These are phyloP conservation scores for Tachina fera DNA, from an alignment of 2,888 invertebrate genomes.

Conservation along the genomic window DNA sequence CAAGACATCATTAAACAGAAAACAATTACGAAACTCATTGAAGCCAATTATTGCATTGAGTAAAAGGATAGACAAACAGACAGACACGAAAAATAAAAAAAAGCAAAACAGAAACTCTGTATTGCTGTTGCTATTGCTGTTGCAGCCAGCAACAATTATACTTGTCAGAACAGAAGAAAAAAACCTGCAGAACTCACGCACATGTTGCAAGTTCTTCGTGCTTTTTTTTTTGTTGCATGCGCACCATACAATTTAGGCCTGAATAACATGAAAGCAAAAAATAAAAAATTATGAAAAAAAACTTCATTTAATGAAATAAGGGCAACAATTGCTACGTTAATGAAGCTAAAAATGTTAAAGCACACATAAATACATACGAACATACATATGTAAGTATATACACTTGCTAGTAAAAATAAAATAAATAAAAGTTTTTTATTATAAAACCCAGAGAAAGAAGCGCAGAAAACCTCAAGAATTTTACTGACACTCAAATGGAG, in stretches of 20 bases:
- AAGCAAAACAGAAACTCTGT: slow-evolving; percentile 29
- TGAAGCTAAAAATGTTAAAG: slow-evolving; percentile 73
- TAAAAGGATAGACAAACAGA: slow-evolving; percentile 72
- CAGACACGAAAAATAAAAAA: slow-evolving; percentile 16
- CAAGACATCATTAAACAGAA: slow-evolving; percentile 73
- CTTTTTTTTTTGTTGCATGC: slow-evolving; percentile 10
- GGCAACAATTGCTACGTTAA: slow-evolving; percentile 72
- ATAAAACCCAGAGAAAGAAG: slow-evolving; percentile 16
- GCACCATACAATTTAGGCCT: slow-evolving; percentile 60
- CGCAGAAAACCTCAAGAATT: slow-evolving; percentile 50
- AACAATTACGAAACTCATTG: slow-evolving; percentile 82
- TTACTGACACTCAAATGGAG: slow-evolving; percentile 65
- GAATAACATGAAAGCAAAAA: slow-evolving; percentile 60
- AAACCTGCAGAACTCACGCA: slow-evolving; percentile 66
- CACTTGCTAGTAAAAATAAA: slow-evolving; percentile 12
- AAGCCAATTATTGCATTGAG: slow-evolving; percentile 79
- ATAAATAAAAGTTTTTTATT: too few relatives aligned
- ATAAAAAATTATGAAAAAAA: slow-evolving; percentile 19
- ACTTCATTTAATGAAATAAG: slow-evolving; percentile 70
- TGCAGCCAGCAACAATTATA: slow-evolving; percentile 50
- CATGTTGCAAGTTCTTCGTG: slow-evolving; percentile 67
- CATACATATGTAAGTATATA: background rate
- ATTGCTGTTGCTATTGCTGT: slow-evolving; percentile 41
- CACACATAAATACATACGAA: slow-evolving; percentile 9
- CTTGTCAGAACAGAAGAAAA: slow-evolving; percentile 64